Base-by-base conservation (phyloP, 2,797 vertebrate species). In the Cetoscarus ocellatus region DNA sequence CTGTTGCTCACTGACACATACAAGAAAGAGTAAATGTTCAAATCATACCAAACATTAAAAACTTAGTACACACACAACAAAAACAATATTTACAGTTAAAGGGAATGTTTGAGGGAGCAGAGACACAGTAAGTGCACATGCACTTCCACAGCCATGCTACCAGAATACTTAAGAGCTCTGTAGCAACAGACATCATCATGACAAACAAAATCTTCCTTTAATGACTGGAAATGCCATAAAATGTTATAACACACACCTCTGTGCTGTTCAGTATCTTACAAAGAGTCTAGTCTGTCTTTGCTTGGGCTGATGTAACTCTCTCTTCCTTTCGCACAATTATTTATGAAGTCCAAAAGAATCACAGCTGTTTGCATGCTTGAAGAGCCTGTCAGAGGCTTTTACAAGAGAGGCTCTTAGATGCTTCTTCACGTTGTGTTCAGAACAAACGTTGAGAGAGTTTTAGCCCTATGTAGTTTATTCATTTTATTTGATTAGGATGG, bases 141-240 rank as follows among this genome's bases (percentile, higher is more conserved):
- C 11, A 38, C 38, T 8, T 35, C 11, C 10, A 34, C 40, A 43
- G 39, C 6, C 34, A 61, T 18, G 45, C 19, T 44, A 4, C 3
- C 10, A 14, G 8, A 15, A 43, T 35, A 44, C 10, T n/a, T 2
- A 15, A 68, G 15, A 70, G 50, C 65, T 69, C 60, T 73, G 60
- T 61, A 70, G 67, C 67, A 80, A 75, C 62, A 59, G 40, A 75
- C 34, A 6, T 27, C 11, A 52, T 17, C 12, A 27, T 43, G 1
- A 0, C 19, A 19, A 3, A 53, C 0, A 50, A 19, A 52, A 53
- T 40, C n/a, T 67, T 1, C 14, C 45, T 45, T 61, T 35, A n/a
- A 51, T 39, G 17, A 50, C 7, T 52, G 15, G 43, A 48, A 50
- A 56, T 63, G 35, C 6, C 10, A 48, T 3, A 10, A 53, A 34